Evolutionary conservation across 2,888 invertebrate species (phyloP).

Genomic region (Phragmatobia fuliginosa): DNA sequence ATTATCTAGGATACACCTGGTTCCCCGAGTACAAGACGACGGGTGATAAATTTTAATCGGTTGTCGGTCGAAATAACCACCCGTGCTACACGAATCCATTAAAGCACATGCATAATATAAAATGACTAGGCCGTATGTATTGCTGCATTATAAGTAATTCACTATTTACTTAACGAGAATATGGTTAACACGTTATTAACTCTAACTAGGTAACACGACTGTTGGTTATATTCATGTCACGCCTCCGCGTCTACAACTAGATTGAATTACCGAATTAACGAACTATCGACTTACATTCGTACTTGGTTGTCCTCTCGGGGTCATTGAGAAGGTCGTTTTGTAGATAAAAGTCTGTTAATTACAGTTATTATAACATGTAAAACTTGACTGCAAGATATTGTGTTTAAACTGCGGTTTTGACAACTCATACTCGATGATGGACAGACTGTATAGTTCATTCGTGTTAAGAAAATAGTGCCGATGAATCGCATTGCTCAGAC

Average conservation of each 20-base stretch:
- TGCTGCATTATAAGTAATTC: not conserved
- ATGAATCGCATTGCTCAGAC: not conserved
- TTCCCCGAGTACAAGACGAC: too few species aligned
- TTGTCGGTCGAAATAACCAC: too few species aligned
- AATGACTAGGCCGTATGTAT: too few species aligned
- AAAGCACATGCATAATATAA: too few species aligned
- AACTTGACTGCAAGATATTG: not conserved
- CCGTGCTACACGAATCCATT: too few species aligned
- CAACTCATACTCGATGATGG: too few species aligned
- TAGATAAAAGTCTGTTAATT: not conserved
- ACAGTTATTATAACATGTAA: not conserved
- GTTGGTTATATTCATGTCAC: not conserved
- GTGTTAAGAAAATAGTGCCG: not conserved
- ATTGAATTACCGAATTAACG: conserved; percentile 2
- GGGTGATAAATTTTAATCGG: too few species aligned
- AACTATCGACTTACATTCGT: not conserved
- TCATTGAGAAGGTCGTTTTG: not conserved
- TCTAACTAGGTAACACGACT: not conserved
- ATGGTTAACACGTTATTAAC: not conserved
- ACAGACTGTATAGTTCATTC: not conserved
- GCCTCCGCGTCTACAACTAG: not conserved
- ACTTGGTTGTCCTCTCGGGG: not conserved
- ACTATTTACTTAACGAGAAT: not conserved
- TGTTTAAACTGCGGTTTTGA: not conserved
- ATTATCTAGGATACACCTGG: too few species aligned